Evolutionary conservation across 2,797 vertebrate species (phyloP), one percentile per base, ranked within the genome.

Genomic region (Tadarida brasiliensis): DNA sequence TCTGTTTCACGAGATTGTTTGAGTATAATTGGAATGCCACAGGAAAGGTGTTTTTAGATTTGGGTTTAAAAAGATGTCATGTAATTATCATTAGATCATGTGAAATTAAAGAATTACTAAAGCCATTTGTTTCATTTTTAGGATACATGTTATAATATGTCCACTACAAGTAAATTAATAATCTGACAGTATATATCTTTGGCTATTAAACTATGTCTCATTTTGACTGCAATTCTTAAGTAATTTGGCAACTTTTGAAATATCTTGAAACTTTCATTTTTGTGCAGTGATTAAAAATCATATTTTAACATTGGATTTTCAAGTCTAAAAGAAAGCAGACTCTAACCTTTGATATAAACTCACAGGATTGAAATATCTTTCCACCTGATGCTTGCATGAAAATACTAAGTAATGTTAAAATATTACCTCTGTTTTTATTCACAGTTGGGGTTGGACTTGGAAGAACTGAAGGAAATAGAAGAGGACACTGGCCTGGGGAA

Each of bases 401-500:
- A 28, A 51, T 84, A 49, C 14, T 51, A 19, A 73, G 14, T 44
- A 19, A n/a, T 77, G 16, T 35, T 94, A 63, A 96, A 82, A 70
- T 35, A 15, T 85, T 67, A 12, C 51, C 6, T 90, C 7, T 95
- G n/a, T 91, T 77, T 91, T 67, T 56, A 22, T 92, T 92, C 28
- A 17, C 74, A 99, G 99, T 93, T 99, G 98, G 99, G 99, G 74
- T 98, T 99, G 97, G 99, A 99, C 96, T 99, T 99, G 99, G 99
- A 99, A 96, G 99, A 99, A 70, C 97, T 99, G 91, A 99, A 99
- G 97, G 99, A 99, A 97, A 99, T 99, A 57, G 99, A 99, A 98
- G 99, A 99, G 97, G 99, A 99, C 26, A 99, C 99, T 30, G 99
- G 99, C 61, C 98, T 99, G 95, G 99, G 99, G 59, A 99, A 99